phyloP scores from a whole-genome alignment of 2,797 vertebrate genomes.

The Sebastes nivosus region DNA sequence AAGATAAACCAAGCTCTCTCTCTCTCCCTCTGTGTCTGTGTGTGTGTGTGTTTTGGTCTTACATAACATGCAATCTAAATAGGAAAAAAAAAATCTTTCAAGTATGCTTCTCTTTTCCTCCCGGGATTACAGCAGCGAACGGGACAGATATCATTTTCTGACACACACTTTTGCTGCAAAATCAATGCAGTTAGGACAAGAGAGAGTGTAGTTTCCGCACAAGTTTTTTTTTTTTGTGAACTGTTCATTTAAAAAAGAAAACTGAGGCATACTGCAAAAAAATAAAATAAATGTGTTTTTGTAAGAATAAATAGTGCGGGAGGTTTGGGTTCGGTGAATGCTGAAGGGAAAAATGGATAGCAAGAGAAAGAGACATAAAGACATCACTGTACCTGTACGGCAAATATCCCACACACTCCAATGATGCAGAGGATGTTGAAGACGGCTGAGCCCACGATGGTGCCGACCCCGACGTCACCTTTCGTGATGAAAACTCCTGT shows the following conservation, averaged over 20 bases:
- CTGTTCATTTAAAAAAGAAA: background rate
- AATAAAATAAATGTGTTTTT: background rate
- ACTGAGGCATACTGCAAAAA: background rate
- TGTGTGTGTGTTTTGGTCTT: conserved; percentile 21
- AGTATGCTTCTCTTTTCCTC: conserved; percentile 36
- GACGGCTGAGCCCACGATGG: conserved; percentile 96
- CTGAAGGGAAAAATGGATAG: background rate
- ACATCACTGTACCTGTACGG: conserved; percentile 86
- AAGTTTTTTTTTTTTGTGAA: background rate
- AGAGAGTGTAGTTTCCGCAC: background rate
- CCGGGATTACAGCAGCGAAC: conserved; percentile 35
- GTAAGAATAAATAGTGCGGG: background rate
- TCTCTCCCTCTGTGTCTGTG: background rate
- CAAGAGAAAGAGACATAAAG: background rate
- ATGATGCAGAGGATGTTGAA: conserved; percentile 98
- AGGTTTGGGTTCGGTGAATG: background rate
- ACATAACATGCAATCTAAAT: conserved; percentile 47
- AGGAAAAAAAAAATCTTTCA: conserved; percentile 37
- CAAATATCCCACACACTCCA: conserved; percentile 94
- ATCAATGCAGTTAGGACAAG: conserved; percentile 7
- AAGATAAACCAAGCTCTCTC: conserved; percentile 17
- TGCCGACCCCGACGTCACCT: conserved; percentile 96
- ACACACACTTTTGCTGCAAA: conserved; percentile 34
- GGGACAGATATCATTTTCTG: background rate
- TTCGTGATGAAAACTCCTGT: conserved; percentile 97